Evolutionary conservation across 2,888 invertebrate species (phyloP), one percentile per base, ranked within the genome.

Genomic region (Marronus borbonicus): DNA sequence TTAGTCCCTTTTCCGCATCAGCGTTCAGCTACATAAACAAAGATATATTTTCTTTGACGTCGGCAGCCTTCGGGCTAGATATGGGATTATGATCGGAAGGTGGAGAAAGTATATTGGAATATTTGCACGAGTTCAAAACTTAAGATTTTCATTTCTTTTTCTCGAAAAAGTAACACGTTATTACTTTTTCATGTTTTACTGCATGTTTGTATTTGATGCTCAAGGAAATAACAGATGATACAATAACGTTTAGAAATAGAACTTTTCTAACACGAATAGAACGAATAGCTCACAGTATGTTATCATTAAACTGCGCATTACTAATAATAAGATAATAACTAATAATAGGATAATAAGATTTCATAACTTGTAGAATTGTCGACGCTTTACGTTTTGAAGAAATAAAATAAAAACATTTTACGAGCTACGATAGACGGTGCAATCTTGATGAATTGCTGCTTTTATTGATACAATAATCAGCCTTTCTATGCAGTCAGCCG

Each of bases 1-100:
- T 70, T 70, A 70, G 70, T 70, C 36, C 39, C 36, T 70, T 70
- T 70, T 58, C 55, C 14, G 58, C 36, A 58, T 70, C 70, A 36
- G 36, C 55, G 36, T 58, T 70, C 36, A 70, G 36, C 55, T 70
- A 70, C 20, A 70, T 70, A 70, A 70, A 70, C 70, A 70, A 70
- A 70, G 70, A 70, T 70, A 70, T 70, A 58, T 70, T 68, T 49
- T n/a, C 52, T 55, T 70, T 55, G 36, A 36, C 55, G n/a, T 36
- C 55, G 31, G 14, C 14, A 17, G 58, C 36, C 36, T 70, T 55
- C 31, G 5, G 70, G 39, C 3, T 55, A 36, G 36, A 3, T 31
- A 17, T 36, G 17, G 55, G 55, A 70, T 36, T 55, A 55, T 17
- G 58, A 36, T 55, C 7, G 8, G 44, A 17, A 7, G 31, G 49